Percentiles rank a stretch among this genome's conserved stretches.
Evolutionary conservation across 2,113 vertebrate genomes (phyloP).

Genomic region (Neolamprologus brichardi): DNA sequence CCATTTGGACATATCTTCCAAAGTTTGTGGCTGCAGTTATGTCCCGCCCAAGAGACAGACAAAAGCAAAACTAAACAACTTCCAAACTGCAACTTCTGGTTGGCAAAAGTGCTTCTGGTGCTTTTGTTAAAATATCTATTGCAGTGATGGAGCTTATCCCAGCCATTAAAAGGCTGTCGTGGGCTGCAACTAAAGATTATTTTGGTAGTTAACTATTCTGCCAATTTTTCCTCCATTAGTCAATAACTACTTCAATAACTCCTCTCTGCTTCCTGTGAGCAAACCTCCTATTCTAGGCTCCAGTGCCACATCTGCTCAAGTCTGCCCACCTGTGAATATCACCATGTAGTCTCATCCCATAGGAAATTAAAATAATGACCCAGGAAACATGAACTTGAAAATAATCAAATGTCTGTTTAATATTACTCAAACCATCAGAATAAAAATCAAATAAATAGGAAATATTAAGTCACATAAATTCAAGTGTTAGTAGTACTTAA

Average conservation of each 20-base stretch:
- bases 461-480: neutral
- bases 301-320: neutral
- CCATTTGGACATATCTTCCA: neutral
- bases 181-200: neutral
- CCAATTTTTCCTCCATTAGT: neutral
- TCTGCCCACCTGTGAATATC: neutral
- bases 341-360: neutral
- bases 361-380: neutral
- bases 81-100: neutral
- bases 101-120: neutral
- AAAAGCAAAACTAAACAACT: neutral
- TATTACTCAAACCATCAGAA: neutral
- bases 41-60: neutral
- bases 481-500: neutral
- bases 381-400: neutral
- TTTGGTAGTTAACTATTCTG: neutral
- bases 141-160: neutral
- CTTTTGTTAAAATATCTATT: neutral
- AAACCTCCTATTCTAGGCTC: neutral
- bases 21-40: neutral
- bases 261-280: neutral
- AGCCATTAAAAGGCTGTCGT: neutral
- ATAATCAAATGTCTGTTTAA: neutral
- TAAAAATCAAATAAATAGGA: neutral
- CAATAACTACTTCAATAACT: neutral